Conservation (phyloP, 2,113 vertebrate genomes). For the Ictalurus punctatus region DNA sequence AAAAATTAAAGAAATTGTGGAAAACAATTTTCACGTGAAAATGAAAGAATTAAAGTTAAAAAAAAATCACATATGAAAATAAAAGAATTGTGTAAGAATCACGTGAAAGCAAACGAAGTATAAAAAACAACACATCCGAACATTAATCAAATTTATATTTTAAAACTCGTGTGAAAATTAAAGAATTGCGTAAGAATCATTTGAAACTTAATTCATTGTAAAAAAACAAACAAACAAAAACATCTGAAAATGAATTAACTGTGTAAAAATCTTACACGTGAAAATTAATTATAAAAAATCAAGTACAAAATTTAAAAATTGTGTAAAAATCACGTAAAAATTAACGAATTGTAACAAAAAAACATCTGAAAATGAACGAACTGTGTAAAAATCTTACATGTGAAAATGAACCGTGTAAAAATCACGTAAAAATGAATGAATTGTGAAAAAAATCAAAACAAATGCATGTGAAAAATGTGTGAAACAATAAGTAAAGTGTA, state of each 20-base stretch:
- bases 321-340: background rate
- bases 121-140: too few species aligned
- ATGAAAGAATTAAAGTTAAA: too few species aligned
- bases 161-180: too few species aligned
- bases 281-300: background rate
- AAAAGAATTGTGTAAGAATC: too few species aligned
- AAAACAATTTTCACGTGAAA: too few species aligned
- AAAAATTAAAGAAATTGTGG: too few species aligned
- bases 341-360: background rate
- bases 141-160: too few species aligned
- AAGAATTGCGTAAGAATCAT: too few species aligned
- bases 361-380: background rate
- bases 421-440: background rate
- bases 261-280: background rate
- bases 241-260: background rate
- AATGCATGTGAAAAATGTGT: background rate
- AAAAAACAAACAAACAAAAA: background rate
- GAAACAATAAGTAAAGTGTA: background rate
- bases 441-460: background rate
- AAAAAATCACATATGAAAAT: too few species aligned
- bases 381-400: background rate
- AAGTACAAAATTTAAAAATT: background rate
- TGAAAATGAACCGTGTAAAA: background rate
- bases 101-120: too few species aligned
- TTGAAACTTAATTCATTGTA: too few species aligned